Evolutionary conservation across 2,888 invertebrate genomes (phyloP), one percentile per base, ranked within the genome.

Genomic region (Muscina levida): DNA sequence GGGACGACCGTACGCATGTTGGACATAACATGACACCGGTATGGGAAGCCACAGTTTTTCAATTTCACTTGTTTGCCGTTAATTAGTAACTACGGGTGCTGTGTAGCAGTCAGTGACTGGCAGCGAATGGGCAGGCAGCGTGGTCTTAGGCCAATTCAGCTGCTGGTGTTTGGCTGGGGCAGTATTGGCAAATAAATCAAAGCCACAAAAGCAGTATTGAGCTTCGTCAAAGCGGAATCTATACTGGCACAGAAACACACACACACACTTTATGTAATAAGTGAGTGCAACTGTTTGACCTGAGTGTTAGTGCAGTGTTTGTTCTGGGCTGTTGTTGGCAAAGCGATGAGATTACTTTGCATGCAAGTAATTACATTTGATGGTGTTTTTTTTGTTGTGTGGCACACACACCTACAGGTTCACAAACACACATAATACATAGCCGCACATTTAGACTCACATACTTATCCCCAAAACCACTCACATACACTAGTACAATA

Each of bases 21-120:
- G n/a, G n/a, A n/a, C n/a, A n/a, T n/a, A n/a, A n/a, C n/a, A n/a
- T n/a, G n/a, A n/a, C n/a, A n/a, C n/a, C n/a, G n/a, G n/a, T n/a
- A n/a, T n/a, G n/a, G n/a, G n/a, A 19, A 48, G 53, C 8, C 22
- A 22, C 39, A 44, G 15, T 51, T 44, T 75, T n/a, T 68, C 17
- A 59, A 68, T 68, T 75, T 68, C 11, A n/a, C 22, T 75, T 68
- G 68, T 70, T 75, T 75, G 59, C 17, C 68, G 51, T 62, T 75
- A 75, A 68, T 75, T 75, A 74, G 17, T 48, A 62, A 42, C 13
- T 24, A 13, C 13, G 13, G 3, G 22, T 5, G 24, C 13, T 48
- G 48, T 48, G 8, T 46, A 17, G 5, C n/a, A n/a, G n/a, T n/a
- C 15, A 46, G 15, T 37, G 37, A 37, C n/a, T n/a, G n/a, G n/a